Conservation (phyloP, 2,888 invertebrate species). For the Brassicogethes aeneus region DNA sequence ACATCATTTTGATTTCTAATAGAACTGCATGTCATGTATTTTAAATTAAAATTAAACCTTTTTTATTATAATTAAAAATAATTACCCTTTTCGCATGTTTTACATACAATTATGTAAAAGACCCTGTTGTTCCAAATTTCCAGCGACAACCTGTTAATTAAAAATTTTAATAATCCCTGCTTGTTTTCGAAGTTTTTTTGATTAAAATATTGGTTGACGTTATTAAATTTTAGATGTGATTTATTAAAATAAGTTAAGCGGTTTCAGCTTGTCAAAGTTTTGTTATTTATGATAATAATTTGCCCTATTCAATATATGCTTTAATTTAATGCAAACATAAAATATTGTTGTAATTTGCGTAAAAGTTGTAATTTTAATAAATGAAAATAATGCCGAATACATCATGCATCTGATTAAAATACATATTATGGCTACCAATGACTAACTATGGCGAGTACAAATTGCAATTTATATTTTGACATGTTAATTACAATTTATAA, state of each 20-base stretch:
- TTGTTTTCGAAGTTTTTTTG: conserved; percentile 19
- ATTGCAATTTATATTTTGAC: conserved; percentile 1
- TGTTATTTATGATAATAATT: conserved; percentile 2
- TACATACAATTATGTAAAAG: conserved; percentile 10
- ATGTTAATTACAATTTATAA: not conserved
- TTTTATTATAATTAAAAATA: too few relatives aligned
- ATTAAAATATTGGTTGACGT: conserved; percentile 16
- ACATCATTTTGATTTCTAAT: too few relatives aligned
- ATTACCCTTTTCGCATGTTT: conserved; percentile 3
- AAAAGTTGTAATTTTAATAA: not conserved
- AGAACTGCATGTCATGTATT: too few relatives aligned
- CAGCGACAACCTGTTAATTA: conserved; percentile 20
- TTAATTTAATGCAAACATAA: not conserved
- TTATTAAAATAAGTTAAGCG: conserved; percentile 3
- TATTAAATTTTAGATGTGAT: conserved; percentile 2
- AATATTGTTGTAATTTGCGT: not conserved
- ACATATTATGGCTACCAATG: not conserved
- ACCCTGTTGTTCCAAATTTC: conserved; percentile 15
- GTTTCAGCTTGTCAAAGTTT: conserved; percentile 2
- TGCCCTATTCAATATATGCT: not conserved
- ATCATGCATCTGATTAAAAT: not conserved
- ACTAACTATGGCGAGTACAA: not conserved
- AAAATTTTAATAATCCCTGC: conserved; percentile 18
- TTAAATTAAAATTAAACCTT: too few relatives aligned
- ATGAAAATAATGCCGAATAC: not conserved